These are phyloP conservation scores for Nemapogon koenigi DNA, from an alignment of 2,888 invertebrate genomes.

Conservation along the genomic window DNA sequence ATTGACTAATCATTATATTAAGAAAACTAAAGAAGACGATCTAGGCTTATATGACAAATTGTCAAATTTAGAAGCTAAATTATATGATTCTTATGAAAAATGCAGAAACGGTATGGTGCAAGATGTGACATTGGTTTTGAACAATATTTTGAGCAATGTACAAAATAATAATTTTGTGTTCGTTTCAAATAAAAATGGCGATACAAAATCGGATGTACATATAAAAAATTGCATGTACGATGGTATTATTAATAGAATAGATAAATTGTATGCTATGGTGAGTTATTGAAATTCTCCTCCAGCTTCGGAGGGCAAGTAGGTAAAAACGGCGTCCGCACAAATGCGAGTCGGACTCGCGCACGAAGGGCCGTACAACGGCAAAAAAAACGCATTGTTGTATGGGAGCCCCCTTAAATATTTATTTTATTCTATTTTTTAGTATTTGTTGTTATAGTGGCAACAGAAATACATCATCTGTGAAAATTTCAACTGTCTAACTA, in stretches of 20 bases:
- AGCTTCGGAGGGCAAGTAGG: background rate
- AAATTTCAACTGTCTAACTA: no score
- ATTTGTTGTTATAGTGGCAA: no score
- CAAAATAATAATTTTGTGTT: conserved; percentile 45
- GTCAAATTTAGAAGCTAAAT: conserved; percentile 38
- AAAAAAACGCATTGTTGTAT: no score
- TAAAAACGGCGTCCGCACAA: background rate
- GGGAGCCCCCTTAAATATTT: no score
- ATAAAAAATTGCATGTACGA: conserved; percentile 48
- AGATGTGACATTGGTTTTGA: no score
- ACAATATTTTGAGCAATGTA: no score
- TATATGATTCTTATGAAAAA: conserved; percentile 39
- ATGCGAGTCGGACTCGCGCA: no score
- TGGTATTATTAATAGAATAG: conserved; percentile 47
- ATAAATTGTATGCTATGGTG: conserved; percentile 53
- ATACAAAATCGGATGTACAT: conserved; percentile 24
- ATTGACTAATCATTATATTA: conserved; percentile 51
- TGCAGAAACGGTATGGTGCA: conserved; percentile 23
- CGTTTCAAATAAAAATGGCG: conserved; percentile 24
- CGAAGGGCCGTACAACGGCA: no score
- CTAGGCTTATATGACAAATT: conserved; percentile 40
- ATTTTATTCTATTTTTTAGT: no score
- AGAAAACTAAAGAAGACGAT: conserved; percentile 45
- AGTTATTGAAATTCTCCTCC: conserved; percentile 22
- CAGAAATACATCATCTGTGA: no score